These are phyloP conservation scores for Atrina japonica DNA, from an alignment of 2,888 invertebrate species.

Conservation along the genomic window DNA sequence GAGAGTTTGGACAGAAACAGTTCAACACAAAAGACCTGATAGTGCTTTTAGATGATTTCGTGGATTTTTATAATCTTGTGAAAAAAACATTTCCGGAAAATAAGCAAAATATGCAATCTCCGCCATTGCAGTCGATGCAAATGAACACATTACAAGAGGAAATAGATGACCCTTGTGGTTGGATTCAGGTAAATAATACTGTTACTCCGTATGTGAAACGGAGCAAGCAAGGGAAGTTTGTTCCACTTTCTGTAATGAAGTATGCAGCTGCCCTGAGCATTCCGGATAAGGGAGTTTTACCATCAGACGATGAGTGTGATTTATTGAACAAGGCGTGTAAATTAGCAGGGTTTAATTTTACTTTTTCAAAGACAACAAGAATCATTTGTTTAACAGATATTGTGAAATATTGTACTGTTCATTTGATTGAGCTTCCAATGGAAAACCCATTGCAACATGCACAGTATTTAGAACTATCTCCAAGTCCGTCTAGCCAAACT, in stretches of 20 bases:
- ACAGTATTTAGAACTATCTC: conserved; percentile 68
- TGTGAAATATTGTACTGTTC: conserved; percentile 60
- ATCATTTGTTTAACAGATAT: conserved; percentile 71
- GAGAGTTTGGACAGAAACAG: conserved; percentile 92
- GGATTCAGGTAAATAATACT: conserved; percentile 87
- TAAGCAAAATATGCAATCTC: conserved; percentile 35
- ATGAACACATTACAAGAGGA: conserved; percentile 19
- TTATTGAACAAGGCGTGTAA: conserved; percentile 75
- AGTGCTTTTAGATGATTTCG: conserved; percentile 92
- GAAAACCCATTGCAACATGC: conserved; percentile 77
- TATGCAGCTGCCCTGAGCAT: conserved; percentile 76
- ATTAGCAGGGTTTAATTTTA: conserved; percentile 73
- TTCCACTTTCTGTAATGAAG: conserved; percentile 85
- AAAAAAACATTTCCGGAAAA: conserved; percentile 77
- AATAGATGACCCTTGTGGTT: conserved; percentile 86
- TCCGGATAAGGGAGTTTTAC: conserved; percentile 63
- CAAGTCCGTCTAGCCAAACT: conserved; percentile 13
- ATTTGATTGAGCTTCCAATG: conserved; percentile 72
- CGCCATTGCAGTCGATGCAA: conserved; percentile 24
- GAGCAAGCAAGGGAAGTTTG: conserved; percentile 89
- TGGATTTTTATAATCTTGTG: conserved; percentile 92
- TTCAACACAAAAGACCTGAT: conserved; percentile 95
- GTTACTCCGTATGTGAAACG: conserved; percentile 93
- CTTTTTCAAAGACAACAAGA: conserved; percentile 71
- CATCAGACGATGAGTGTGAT: conserved; percentile 70